phyloP scores from a whole-genome alignment of 2,113 vertebrate species.

The Calyptomena viridis region DNA sequence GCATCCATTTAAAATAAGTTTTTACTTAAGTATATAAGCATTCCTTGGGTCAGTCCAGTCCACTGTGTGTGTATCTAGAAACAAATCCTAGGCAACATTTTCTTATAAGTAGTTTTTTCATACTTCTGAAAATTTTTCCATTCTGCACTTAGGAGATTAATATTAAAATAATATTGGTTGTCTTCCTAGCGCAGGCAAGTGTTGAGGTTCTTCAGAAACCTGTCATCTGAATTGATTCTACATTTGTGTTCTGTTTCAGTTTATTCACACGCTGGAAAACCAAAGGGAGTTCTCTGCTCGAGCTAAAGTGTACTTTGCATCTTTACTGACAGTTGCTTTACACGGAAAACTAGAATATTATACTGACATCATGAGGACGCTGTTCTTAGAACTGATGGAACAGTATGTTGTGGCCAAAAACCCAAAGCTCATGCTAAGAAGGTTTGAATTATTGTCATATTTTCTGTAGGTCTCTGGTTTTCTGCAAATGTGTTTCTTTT shows the following conservation, averaged over 20 bases:
- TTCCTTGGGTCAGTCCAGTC: neutral
- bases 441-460: slow-evolving; percentile 72
- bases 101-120: neutral
- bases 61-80: neutral
- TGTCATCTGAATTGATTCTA: neutral
- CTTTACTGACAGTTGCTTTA: slow-evolving; percentile 92
- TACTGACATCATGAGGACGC: slow-evolving; percentile 93
- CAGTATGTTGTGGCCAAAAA: slow-evolving; percentile 95
- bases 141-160: neutral
- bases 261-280: slow-evolving; percentile 92
- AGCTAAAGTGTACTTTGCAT: slow-evolving; percentile 91
- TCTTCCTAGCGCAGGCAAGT: neutral
- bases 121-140: neutral
- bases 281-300: slow-evolving; percentile 92
- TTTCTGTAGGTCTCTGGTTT: neutral
- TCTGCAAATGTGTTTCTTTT: neutral
- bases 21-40: neutral
- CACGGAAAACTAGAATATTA: slow-evolving; percentile 97
- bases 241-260: slow-evolving; percentile 73
- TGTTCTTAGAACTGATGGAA: slow-evolving; percentile 94
- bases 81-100: neutral
- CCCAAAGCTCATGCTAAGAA: slow-evolving; percentile 95
- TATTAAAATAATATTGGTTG: neutral
- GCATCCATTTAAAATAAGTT: neutral
- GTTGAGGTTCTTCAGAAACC: neutral